Evolutionary conservation across 2,888 invertebrate species (phyloP).

Genomic region (Philereme transversata): DNA sequence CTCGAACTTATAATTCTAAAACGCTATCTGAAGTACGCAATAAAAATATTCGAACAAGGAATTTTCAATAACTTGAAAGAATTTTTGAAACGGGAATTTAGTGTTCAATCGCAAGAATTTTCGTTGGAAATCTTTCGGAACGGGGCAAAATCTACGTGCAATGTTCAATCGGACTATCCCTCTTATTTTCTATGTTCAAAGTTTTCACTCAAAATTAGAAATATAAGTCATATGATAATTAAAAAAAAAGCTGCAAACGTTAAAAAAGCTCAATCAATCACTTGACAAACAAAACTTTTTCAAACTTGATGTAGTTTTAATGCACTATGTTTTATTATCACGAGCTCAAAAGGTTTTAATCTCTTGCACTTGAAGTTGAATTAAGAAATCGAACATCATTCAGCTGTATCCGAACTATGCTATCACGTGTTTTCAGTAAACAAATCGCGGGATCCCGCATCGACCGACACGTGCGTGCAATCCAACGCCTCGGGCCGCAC

Average conservation of each 20-base stretch:
- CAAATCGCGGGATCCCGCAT: slow-evolving; percentile 49
- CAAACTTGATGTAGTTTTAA: slow-evolving; percentile 1
- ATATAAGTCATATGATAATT: not conserved
- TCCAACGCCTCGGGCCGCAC: slow-evolving; percentile 61
- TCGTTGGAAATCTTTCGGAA: slow-evolving; percentile 5
- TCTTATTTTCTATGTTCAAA: not conserved
- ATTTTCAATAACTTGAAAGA: slow-evolving; percentile 21
- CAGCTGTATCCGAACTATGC: slow-evolving; percentile 18
- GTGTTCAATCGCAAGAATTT: slow-evolving; percentile 2
- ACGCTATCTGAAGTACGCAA: slow-evolving; percentile 8
- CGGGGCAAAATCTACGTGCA: not conserved
- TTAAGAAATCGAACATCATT: slow-evolving; percentile 12
- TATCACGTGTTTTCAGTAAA: slow-evolving; percentile 59
- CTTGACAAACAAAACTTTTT: slow-evolving; percentile 3
- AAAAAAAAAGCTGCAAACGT: not conserved
- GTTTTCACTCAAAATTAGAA: no score
- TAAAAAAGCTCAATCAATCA: not conserved
- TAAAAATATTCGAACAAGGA: slow-evolving; percentile 15
- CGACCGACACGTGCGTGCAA: slow-evolving; percentile 60
- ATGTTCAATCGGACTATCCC: not conserved
- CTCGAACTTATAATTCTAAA: not conserved
- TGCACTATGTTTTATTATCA: not conserved
- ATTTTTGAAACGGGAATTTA: slow-evolving; percentile 11
- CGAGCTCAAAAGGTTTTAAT: slow-evolving; percentile 7
- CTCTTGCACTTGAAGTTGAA: slow-evolving; percentile 7